These are phyloP conservation scores for Coenonympha arcania DNA, from an alignment of 2,888 invertebrate species.

Conservation along the genomic window DNA sequence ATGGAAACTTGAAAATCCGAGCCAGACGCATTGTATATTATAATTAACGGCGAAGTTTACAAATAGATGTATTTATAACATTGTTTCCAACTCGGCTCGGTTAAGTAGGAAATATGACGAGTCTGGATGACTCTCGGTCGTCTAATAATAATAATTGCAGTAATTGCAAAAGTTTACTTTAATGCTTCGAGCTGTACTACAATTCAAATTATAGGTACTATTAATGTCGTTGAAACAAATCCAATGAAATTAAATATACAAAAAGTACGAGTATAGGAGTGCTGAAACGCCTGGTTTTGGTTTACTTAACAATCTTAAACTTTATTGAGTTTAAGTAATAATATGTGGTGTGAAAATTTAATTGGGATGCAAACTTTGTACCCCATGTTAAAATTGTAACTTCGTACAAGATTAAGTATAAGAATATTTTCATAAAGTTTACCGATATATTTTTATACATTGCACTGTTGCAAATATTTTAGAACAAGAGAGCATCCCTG, in stretches of 20 bases:
- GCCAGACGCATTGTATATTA: constrained; percentile 40
- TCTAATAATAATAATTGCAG: constrained; percentile 63
- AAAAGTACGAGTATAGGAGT: too few species aligned
- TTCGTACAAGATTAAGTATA: too few species aligned
- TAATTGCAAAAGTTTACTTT: constrained; percentile 68
- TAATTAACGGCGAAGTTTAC: constrained; percentile 49
- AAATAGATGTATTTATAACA: constrained; percentile 63
- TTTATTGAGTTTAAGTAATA: too few species aligned
- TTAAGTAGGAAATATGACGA: constrained; percentile 69
- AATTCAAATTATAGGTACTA: background rate
- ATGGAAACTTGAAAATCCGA: constrained; percentile 7
- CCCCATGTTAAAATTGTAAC: too few species aligned
- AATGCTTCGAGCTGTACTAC: constrained; percentile 43
- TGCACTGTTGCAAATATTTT: constrained; percentile 16
- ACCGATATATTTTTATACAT: too few species aligned
- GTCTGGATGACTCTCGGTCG: constrained; percentile 58
- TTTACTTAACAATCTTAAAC: too few species aligned
- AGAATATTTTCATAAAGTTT: too few species aligned
- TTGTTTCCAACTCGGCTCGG: constrained; percentile 55
- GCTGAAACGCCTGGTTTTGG: too few species aligned
- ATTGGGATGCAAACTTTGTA: too few species aligned
- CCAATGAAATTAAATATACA: too few species aligned
- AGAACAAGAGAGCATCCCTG: constrained; percentile 15
- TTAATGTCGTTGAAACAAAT: too few species aligned
- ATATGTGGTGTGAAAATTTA: too few species aligned